Evolutionary conservation across 2,113 vertebrate species (phyloP), one percentile per base, ranked within the genome.

Genomic region (Chunga burmeisteri): DNA sequence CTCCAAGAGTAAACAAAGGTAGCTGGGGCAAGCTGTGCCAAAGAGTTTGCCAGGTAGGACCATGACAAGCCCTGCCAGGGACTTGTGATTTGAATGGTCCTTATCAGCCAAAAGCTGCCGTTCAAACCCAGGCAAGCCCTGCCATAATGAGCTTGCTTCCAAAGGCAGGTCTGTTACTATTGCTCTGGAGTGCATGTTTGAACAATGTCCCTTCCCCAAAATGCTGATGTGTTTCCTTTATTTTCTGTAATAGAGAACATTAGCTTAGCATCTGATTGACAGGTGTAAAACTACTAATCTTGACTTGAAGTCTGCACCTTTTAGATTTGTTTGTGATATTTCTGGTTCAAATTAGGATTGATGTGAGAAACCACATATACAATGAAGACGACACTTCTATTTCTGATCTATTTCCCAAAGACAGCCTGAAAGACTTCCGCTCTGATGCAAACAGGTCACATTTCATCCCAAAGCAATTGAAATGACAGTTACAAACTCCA

Each of bases 281-380:
- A 79, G 78, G 68, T 63, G 59, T 58, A 53, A 67, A 86, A 62
- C 59, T 66, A 47, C 49, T 66, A 16, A 86, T 70, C 75, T 78
- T 71, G 36, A 71, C 77, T 71, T 84, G 10, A 68, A 80, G 38
- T n/a, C 50, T 87, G 50, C 26, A 50, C 38, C 32, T 62, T 86
- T 78, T 62, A 66, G 63, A 78, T 74, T 86, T 91, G 46, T 81
- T 91, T 93, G 47, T 87, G 83, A n/a, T 78, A 86, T 70, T 94
- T 95, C 75, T 93, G 56, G n/a, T 91, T 86, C 93, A 86, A 93
- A 89, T 84, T 81, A 38, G 50, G 26, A 55, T 38, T 74, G 81
- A 44, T 94, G 59, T 78, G 86, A 92, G 73, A 87, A 91, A 87
- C 50, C 53, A 30, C 50, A 74, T 93, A 77, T 83, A 46, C 63